Conservation (phyloP, 1,140 invertebrate species). For the Lerema accius region DNA sequence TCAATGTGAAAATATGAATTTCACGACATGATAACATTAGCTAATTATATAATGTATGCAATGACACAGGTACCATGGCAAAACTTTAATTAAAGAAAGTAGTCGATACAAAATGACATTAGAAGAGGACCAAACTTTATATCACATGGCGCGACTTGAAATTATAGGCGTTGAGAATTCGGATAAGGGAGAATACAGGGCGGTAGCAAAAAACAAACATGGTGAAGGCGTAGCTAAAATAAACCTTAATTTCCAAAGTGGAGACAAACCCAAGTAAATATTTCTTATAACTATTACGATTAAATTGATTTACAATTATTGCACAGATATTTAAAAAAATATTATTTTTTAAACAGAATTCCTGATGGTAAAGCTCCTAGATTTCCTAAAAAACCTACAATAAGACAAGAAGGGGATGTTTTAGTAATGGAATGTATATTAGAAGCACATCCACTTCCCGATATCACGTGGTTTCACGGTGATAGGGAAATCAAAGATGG, state of each 20-base stretch:
- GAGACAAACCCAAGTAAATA: conserved; percentile 93
- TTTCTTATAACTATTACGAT: conserved; percentile 28
- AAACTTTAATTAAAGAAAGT: conserved; percentile 89
- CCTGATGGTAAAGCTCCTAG: conserved; percentile 96
- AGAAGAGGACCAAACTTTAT: conserved; percentile 93
- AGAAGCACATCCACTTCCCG: conserved; percentile 96
- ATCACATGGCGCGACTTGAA: conserved; percentile 93
- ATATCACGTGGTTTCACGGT: conserved; percentile 97
- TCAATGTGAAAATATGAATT: conserved; percentile 24
- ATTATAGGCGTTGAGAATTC: conserved; percentile 91
- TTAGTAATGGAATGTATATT: conserved; percentile 98
- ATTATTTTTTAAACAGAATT: conserved; percentile 87
- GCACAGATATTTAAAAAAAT: conserved; percentile 37
- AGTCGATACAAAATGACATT: conserved; percentile 90
- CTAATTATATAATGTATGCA: conserved; percentile 38
- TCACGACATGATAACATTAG: conserved; percentile 25
- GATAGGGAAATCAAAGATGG: conserved; percentile 91
- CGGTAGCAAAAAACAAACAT: conserved; percentile 94
- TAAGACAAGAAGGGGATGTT: conserved; percentile 96
- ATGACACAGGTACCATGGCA: conserved; percentile 91
- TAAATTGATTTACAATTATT: conserved; percentile 7
- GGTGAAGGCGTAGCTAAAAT: conserved; percentile 97
- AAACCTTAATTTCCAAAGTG: conserved; percentile 97
- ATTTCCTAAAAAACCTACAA: conserved; percentile 98
- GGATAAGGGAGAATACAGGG: conserved; percentile 97